phyloP scores from a whole-genome alignment of 1,140 invertebrate species.

The Dinoponera quadriceps region DNA sequence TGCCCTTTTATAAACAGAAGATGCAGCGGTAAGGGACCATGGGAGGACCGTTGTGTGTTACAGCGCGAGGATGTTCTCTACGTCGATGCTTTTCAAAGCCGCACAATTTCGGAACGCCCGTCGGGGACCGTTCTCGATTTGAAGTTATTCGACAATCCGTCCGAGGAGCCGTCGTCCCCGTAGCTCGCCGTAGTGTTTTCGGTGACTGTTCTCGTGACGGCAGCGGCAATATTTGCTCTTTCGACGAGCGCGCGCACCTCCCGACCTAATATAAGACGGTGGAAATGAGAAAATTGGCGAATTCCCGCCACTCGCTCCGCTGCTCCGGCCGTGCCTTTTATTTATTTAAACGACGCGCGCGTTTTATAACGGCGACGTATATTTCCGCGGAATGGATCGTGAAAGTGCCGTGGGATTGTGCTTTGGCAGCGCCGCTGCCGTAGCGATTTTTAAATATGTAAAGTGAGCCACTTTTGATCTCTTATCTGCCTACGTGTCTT shows the following conservation, averaged over 20 bases:
- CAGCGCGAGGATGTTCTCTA: constrained; percentile 15
- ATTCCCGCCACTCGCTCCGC: constrained; percentile 10
- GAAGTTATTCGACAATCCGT: constrained; percentile 20
- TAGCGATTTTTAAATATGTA: neutral
- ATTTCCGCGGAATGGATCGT: constrained; percentile 8
- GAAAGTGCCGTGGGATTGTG: too few species aligned
- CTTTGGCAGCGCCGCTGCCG: neutral
- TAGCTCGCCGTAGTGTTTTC: neutral
- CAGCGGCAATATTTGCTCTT: constrained; percentile 36
- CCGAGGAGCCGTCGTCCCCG: neutral
- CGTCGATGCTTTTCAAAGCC: constrained; percentile 7
- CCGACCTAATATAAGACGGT: constrained; percentile 7
- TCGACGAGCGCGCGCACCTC: neutral
- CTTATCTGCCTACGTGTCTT: neutral
- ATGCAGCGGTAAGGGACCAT: constrained; percentile 9
- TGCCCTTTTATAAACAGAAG: constrained; percentile 9
- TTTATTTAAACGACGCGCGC: constrained; percentile 32
- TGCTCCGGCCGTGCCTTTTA: constrained; percentile 9
- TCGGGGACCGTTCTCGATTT: constrained; percentile 26
- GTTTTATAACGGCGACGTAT: neutral
- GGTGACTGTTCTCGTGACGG: constrained; percentile 17
- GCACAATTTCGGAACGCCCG: constrained; percentile 13
- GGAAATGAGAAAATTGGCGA: constrained; percentile 23
- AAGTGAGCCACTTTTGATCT: neutral
- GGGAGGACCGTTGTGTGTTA: neutral